These are phyloP conservation scores for Acrocyrtus sp. DNA, from an alignment of 2,888 invertebrate species.

Conservation along the genomic window DNA sequence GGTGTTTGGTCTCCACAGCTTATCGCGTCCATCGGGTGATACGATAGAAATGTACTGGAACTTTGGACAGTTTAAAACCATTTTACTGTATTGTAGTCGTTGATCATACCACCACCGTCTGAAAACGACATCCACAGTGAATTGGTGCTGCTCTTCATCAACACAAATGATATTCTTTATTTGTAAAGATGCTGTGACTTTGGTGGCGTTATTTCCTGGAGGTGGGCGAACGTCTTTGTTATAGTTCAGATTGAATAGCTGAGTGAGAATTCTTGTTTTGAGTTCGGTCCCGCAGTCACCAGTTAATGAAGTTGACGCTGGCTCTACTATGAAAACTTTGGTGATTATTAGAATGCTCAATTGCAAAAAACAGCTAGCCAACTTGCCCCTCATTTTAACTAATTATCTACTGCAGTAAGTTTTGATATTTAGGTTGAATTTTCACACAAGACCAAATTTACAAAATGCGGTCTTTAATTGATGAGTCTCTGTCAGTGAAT, in stretches of 20 bases:
- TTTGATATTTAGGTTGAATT: no score
- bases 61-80: background rate
- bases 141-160: background rate
- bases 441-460: no score
- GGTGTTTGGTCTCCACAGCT: constrained; percentile 26
- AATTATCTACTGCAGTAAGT: no score
- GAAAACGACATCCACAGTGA: constrained; percentile 11
- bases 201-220: constrained; percentile 18
- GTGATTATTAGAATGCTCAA: no score
- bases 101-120: constrained; percentile 28
- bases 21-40: background rate
- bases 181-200: constrained; percentile 12
- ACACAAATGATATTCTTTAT: constrained; percentile 11
- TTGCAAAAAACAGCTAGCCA: no score
- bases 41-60: constrained; percentile 18
- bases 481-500: no score
- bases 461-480: no score
- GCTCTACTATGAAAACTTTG: no score
- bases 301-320: no score
- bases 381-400: no score
- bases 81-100: constrained; percentile 10
- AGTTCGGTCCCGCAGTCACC: no score
- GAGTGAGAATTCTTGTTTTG: background rate
- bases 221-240: constrained; percentile 27
- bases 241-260: background rate